Base-by-base conservation (phyloP, 1,140 invertebrate genomes). In the Macrosteles quadrilineatus region DNA sequence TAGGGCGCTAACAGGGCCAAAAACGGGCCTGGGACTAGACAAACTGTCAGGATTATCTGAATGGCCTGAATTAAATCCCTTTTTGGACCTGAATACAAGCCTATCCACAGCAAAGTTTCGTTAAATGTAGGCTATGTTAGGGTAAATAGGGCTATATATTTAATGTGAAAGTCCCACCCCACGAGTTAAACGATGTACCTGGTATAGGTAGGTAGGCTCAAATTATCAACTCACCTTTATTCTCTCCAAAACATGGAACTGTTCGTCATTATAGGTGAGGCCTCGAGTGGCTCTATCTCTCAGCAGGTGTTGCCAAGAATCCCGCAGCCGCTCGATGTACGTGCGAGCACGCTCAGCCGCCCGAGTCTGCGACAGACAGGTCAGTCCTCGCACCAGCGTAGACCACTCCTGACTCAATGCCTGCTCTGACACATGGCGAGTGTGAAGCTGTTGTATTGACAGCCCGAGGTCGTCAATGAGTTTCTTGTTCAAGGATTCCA, bases 241-340 rank as follows among this genome's bases (percentile, higher is more conserved):
- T 77, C 94, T 87, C 84, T 96, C 94, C 59, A 97, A 81, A 50
- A 95, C 89, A 81, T 97, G 94, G 78, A 97, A 95, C 80, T 96
- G 94, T 81, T 96, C 94, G 81, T 97, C 94, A 78, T 96, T 95
- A 79, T 94, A 95, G 0, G 93, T 94, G 1, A 96, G 80, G 70
- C 87, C 89, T 71, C 91, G 84, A 11, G 93, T 93, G 23, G 92
- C 92, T 75, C 93, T 85, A 83, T 97, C 93, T 45, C 94, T 84
- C 29, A 95, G 85, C 57, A 96, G 83, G 84, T 95, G 92, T 81
- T 96, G 94, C 94, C 95, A 97, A 0, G 93, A 94, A 75, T 96
- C 94, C 36, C 93, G 83, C 69, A 96, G 81, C 70, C 92, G 86
- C 74, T 91, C 88, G 0, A 93, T 90, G 59, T 92, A 85, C 31